Evolutionary conservation across 2,888 invertebrate genomes (phyloP).

Genomic region (Lepetodrilus schrolli): DNA sequence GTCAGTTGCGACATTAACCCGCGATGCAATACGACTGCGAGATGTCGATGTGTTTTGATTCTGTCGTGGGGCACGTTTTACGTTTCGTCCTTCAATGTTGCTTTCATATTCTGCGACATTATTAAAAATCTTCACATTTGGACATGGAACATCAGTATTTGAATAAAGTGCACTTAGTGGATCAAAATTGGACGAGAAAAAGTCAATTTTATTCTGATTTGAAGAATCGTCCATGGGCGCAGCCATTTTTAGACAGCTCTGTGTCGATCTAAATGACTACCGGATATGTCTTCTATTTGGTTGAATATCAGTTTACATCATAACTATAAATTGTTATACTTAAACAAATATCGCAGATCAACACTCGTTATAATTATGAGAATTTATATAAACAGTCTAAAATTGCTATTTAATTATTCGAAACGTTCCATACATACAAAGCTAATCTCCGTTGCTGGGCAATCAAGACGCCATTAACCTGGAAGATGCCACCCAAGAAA

Average conservation of each 20-base stretch:
- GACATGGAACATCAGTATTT: conserved; percentile 47
- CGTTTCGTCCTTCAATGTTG: conserved; percentile 37
- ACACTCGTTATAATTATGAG: no score
- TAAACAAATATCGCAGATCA: no score
- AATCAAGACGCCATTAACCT: not conserved
- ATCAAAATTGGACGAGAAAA: conserved; percentile 58
- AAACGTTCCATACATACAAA: not conserved
- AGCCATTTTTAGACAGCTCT: conserved; percentile 50
- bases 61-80: not conserved
- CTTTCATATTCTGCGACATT: conserved; percentile 60
- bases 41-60: not conserved
- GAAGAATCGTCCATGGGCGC: conserved; percentile 42
- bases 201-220: conserved; percentile 45
- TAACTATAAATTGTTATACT: no score
- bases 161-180: conserved; percentile 54
- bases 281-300: no score
- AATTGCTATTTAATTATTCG: not conserved
- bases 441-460: not conserved
- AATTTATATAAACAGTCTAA: no score
- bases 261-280: no score
- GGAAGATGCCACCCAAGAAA: conserved; percentile 67
- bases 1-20: not conserved
- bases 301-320: no score
- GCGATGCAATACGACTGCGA: not conserved
- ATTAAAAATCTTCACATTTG: conserved; percentile 52